A percentile compares a stretch with the other conserved stretches of the same genome.
phyloP scores from a whole-genome alignment of 2,797 vertebrate species.

The Kryptolebias ocellatus region DNA sequence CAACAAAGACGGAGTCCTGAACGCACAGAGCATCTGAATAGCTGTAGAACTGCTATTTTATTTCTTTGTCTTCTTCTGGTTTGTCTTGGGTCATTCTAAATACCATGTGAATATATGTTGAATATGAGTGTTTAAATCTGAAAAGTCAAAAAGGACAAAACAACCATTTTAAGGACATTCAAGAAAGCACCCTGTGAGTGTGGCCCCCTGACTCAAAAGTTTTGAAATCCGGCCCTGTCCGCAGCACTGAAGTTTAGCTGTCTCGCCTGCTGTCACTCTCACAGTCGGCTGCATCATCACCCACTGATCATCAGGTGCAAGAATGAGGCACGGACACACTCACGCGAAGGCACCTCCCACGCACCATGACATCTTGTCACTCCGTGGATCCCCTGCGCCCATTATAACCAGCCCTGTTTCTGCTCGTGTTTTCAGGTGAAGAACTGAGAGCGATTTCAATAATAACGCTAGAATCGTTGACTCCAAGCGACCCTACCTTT shows the following conservation, averaged over 20 bases:
- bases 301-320: slow-evolving; percentile 68
- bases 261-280: slow-evolving; percentile 47
- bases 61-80: no score
- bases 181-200: no score
- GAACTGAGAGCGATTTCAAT: not conserved
- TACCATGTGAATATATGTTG: no score
- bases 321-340: slow-evolving; percentile 41
- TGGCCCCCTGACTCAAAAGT: slow-evolving; percentile 21
- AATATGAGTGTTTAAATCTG: no score
- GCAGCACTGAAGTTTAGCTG: slow-evolving; percentile 40
- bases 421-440: slow-evolving; percentile 6
- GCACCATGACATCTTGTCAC: slow-evolving; percentile 25
- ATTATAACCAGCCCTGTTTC: slow-evolving; percentile 4
- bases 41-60: no score
- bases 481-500: slow-evolving; percentile 83
- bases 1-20: no score
- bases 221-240: slow-evolving; percentile 23
- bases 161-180: no score
- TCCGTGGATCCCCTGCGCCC: slow-evolving; percentile 22
- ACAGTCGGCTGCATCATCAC: slow-evolving; percentile 57
- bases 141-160: no score
- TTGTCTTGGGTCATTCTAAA: no score
- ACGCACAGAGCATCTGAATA: no score
- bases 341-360: slow-evolving; percentile 48
- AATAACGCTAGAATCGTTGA: no score